These are phyloP conservation scores for Scaptomyza polygonia DNA, from an alignment of 2,888 invertebrate genomes.

Conservation along the genomic window DNA sequence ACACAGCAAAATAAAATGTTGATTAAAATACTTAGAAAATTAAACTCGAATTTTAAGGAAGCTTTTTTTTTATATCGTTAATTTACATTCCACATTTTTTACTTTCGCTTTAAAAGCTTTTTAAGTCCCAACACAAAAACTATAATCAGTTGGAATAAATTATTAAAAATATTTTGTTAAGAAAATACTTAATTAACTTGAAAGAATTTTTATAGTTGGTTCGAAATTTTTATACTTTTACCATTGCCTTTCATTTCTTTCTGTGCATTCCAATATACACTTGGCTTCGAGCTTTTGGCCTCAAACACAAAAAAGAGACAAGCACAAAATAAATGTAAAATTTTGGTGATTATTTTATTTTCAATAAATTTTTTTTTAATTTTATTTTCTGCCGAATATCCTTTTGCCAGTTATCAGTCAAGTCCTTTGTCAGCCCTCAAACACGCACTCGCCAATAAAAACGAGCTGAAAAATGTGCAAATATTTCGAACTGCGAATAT, in stretches of 20 bases:
- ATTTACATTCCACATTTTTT: no score
- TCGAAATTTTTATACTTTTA: no score
- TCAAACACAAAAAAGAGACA: conserved; percentile 6
- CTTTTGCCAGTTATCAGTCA: conserved; percentile 58
- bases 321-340: no score
- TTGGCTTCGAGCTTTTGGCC: conserved; percentile 12
- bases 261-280: conserved; percentile 26
- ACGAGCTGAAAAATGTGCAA: conserved; percentile 47
- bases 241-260: not conserved
- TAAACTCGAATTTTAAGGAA: no score
- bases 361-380: conserved; percentile 11
- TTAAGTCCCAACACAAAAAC: no score
- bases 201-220: no score
- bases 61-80: no score
- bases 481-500: conserved; percentile 1
- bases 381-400: conserved; percentile 31
- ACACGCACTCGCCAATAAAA: conserved; percentile 58
- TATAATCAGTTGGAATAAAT: no score
- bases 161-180: no score
- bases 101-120: no score
- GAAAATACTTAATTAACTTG: no score
- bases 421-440: conserved; percentile 60
- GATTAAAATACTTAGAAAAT: not conserved
- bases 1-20: not conserved
- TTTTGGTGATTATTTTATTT: conserved; percentile 55